Percentiles rank a stretch among this genome's conserved stretches.
Conservation (phyloP, 2,888 invertebrate genomes). For the Camptogramma bilineatum region DNA sequence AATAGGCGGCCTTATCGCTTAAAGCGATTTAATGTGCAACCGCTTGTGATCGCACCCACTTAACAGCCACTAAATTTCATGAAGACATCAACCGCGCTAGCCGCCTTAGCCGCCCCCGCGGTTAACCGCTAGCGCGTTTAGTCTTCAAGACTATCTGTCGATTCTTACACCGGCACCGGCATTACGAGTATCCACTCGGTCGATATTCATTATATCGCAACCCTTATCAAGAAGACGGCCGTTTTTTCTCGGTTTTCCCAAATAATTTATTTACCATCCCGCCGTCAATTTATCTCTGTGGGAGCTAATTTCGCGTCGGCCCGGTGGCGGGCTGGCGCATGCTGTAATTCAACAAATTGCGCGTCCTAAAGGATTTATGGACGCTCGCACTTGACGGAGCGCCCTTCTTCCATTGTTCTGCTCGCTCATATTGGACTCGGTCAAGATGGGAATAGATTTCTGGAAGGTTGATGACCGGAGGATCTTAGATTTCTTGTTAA, state of each 20-base stretch:
- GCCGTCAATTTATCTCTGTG: conserved; percentile 84
- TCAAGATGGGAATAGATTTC: conserved; percentile 45
- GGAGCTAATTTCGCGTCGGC: conserved; percentile 85
- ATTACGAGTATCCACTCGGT: conserved; percentile 48
- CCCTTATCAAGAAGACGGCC: conserved; percentile 85
- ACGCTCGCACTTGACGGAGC: conserved; percentile 81
- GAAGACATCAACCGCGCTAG: too few species aligned
- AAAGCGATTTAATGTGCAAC: too few species aligned
- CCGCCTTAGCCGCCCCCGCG: too few species aligned
- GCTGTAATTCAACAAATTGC: conserved; percentile 86
- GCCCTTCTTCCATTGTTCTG: conserved; percentile 81
- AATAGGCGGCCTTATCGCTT: too few species aligned
- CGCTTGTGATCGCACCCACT: too few species aligned
- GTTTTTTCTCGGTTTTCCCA: conserved; percentile 86
- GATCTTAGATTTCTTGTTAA: not conserved
- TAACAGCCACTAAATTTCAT: too few species aligned
- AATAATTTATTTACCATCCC: conserved; percentile 85
- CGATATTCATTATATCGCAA: conserved; percentile 82
- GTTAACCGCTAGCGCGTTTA: too few species aligned
- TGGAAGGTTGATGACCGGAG: conserved; percentile 18
- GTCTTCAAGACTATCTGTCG: not conserved
- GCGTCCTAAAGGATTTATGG: conserved; percentile 82
- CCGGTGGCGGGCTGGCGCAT: conserved; percentile 84
- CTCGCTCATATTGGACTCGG: conserved; percentile 60
- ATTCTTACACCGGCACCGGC: not conserved